Percentiles rank a stretch among this genome's conserved stretches.
These are phyloP conservation scores for Macroramphosus scolopax DNA, from an alignment of 2,797 vertebrate genomes.

Conservation along the genomic window DNA sequence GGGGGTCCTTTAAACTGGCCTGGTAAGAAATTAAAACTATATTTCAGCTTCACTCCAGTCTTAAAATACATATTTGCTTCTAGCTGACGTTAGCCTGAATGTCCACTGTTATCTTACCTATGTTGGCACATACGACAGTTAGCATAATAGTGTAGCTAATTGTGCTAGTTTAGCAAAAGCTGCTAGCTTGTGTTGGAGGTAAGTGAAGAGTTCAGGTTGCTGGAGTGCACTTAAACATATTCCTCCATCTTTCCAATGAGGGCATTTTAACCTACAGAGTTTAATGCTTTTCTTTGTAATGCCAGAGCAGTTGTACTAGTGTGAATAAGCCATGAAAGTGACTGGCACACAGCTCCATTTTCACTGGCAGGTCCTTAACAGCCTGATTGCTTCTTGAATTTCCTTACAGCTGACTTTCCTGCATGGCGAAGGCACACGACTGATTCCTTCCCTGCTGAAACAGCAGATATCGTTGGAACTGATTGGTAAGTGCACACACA, in stretches of 20 bases:
- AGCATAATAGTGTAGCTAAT: too few species aligned
- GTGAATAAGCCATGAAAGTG: constrained; percentile 76
- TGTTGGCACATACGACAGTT: too few species aligned
- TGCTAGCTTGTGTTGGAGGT: constrained; percentile 8
- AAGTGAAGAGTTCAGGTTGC: constrained; percentile 20
- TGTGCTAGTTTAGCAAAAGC: too few species aligned
- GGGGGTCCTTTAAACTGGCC: constrained; percentile 3
- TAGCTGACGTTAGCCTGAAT: background rate
- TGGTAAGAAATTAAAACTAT: too few species aligned
- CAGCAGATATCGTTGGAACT: constrained; percentile 71
- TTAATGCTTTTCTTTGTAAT: constrained; percentile 49
- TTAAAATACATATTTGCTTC: background rate
- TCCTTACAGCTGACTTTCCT: constrained; percentile 71
- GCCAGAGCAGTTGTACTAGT: constrained; percentile 49
- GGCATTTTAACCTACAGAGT: constrained; percentile 44
- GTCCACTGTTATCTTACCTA: background rate
- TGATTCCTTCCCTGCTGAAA: constrained; percentile 77
- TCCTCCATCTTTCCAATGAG: constrained; percentile 39
- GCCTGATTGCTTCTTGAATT: constrained; percentile 75
- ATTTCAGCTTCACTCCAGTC: too few species aligned
- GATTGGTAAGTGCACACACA: constrained; percentile 35
- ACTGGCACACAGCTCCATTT: constrained; percentile 74
- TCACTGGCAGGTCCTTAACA: constrained; percentile 76
- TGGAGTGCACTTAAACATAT: constrained; percentile 26
- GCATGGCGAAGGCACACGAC: constrained; percentile 61